Conservation (phyloP, 2,113 vertebrate species). For the Eubucco bourcierii region DNA sequence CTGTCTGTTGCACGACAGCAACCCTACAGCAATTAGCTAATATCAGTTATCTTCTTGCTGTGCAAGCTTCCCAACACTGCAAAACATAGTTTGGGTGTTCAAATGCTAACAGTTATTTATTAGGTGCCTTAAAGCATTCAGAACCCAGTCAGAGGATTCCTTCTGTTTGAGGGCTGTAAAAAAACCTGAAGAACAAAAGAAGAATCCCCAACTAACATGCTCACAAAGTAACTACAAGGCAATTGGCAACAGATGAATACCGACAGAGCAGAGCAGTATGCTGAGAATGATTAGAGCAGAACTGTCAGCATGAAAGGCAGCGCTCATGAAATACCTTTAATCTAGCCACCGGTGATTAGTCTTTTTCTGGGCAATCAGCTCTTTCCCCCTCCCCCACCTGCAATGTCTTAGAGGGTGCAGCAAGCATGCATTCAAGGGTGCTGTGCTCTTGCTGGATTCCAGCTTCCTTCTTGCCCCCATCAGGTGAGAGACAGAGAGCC, state of each 20-base stretch:
- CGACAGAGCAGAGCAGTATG: not conserved
- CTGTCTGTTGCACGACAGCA: not conserved
- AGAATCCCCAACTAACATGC: not conserved
- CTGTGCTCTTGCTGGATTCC: not conserved
- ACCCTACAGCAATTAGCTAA: not conserved
- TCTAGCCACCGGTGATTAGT: constrained; percentile 18
- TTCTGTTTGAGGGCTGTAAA: not conserved
- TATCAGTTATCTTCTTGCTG: not conserved
- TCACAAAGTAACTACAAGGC: constrained; percentile 50
- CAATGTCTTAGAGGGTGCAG: not conserved
- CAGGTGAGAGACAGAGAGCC: constrained; percentile 32
- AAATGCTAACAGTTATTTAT: constrained; percentile 18
- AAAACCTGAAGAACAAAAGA: constrained; percentile 21
- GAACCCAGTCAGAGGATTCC: not conserved
- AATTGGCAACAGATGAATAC: constrained; percentile 60
- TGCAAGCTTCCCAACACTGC: not conserved
- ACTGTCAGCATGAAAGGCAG: constrained; percentile 45
- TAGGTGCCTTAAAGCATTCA: not conserved
- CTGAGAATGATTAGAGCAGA: constrained; percentile 56
- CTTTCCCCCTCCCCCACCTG: not conserved
- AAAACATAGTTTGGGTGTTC: not conserved
- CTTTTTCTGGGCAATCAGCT: constrained; percentile 24
- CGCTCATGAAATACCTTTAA: constrained; percentile 46
- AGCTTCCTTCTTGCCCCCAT: not conserved
- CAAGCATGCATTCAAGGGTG: not conserved